A percentile compares a stretch with the other conserved stretches of the same genome.
Evolutionary conservation across 2,113 vertebrate species (phyloP).

Genomic region (Pachycephala philippinensis): DNA sequence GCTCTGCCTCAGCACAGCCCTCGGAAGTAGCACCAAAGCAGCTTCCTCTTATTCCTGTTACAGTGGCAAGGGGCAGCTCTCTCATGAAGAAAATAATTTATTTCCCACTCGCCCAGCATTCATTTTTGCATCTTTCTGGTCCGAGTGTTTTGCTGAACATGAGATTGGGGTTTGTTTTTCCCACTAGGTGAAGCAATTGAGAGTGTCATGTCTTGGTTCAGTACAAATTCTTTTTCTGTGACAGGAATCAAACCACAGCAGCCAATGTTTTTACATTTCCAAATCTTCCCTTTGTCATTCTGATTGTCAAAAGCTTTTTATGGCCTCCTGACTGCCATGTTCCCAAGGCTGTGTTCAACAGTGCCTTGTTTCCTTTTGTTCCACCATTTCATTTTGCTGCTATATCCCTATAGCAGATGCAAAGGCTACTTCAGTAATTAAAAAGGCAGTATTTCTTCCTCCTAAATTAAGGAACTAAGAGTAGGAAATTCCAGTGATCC

Average conservation of each 20-base stretch:
- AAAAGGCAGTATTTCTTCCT: neutral
- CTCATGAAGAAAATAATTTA: neutral
- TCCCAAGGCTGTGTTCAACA: neutral
- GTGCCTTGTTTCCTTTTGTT: neutral
- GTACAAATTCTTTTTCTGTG: neutral
- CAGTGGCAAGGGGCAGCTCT: neutral
- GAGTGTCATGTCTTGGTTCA: neutral
- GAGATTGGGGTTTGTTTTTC: neutral
- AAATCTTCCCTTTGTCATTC: neutral
- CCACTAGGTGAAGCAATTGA: neutral
- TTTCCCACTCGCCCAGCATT: neutral
- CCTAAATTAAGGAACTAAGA: neutral
- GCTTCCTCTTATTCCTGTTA: neutral
- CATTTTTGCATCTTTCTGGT: neutral
- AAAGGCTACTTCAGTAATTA: neutral
- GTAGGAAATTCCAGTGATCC: neutral
- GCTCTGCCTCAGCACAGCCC: neutral
- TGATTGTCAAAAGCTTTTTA: neutral
- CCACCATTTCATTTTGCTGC: neutral
- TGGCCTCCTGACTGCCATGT: neutral
- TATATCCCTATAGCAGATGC: neutral
- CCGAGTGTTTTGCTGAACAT: neutral
- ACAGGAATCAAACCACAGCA: neutral
- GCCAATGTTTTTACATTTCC: neutral
- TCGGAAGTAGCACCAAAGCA: neutral